Evolutionary conservation across 2,113 vertebrate genomes (phyloP), one percentile per base, ranked within the genome.

Genomic region (Chamaetylas fuelleborni): DNA sequence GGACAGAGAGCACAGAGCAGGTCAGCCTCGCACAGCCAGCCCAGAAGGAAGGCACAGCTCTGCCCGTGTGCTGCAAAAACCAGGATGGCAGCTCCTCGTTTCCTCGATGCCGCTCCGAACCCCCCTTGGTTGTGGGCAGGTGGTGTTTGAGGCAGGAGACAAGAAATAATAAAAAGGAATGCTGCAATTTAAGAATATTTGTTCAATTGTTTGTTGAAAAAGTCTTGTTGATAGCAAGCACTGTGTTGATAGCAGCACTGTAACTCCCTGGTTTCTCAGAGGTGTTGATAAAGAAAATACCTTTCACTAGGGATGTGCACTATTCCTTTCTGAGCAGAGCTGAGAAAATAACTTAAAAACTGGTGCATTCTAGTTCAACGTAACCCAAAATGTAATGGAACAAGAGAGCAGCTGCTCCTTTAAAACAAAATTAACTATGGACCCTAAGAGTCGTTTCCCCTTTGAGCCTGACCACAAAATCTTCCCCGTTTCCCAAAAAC

Each of bases 401-500:
- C 28, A 66, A 82, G 42, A 73, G 4, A 92, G 54, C 34, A 90
- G 50, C 76, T 96, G 62, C 53, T 92, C 31, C 85, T 90, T 88
- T 80, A 92, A 82, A 88, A 43, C 5, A 33, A 67, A 94, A 85
- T 80, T 47, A 95, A 81, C 23, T 58, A 23, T 20, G n/a, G 36
- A 62, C 61, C 43, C 33, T 71, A 54, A 50, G 33, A 90, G 33
- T 54, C 0, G 5, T 86, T 90, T 90, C 51, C 66, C 71, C 36
- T 86, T 76, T 36, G 20, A 93, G 64, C 9, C 7, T 83, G 34
- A 94, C 82, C 82, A 92, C 67, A 93, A 94, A 93, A 81, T 51
- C 67, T 81, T 88, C 48, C 67, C 50, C 33, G 66, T 76, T 88
- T 90, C 67, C 38, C 45, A 81, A 73, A 70, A 90, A 64, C 18